A percentile compares a stretch with the other conserved stretches of the same genome.
These are phyloP conservation scores for Hedychridium roseum DNA, from an alignment of 2,888 invertebrate species.

Conservation along the genomic window DNA sequence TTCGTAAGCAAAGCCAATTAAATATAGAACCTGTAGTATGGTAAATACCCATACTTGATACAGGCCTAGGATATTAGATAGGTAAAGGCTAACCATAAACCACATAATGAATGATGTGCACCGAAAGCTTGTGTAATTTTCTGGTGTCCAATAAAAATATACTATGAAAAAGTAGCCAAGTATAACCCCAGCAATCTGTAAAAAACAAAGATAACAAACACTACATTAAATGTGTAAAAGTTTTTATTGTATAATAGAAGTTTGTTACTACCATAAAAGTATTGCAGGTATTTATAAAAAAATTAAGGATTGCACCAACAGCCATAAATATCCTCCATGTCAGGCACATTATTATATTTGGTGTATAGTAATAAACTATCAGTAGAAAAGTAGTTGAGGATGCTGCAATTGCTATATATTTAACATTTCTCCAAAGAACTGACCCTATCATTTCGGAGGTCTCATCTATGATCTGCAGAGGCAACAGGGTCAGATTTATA, in stretches of 20 bases:
- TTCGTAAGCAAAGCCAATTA: conserved; percentile 73
- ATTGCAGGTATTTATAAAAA: conserved; percentile 67
- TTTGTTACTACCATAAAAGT: conserved; percentile 65
- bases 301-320: conserved; percentile 64
- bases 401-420: conserved; percentile 67
- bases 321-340: conserved; percentile 68
- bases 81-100: conserved; percentile 78
- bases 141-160: conserved; percentile 78
- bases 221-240: too few relatives aligned
- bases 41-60: conserved; percentile 81
- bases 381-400: conserved; percentile 64
- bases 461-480: conserved; percentile 79
- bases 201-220: conserved; percentile 54
- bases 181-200: conserved; percentile 74
- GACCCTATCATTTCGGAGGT: conserved; percentile 79
- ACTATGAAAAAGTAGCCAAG: conserved; percentile 76
- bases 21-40: conserved; percentile 71
- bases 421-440: conserved; percentile 74
- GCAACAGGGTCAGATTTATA: conserved; percentile 71
- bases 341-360: conserved; percentile 70
- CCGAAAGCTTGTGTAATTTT: conserved; percentile 73
- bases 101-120: conserved; percentile 77
- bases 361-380: conserved; percentile 77
- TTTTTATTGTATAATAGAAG: conserved; percentile 1
- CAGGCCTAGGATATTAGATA: conserved; percentile 78